A percentile compares a stretch with the other conserved stretches of the same genome.
Conservation (phyloP, 2,888 invertebrate genomes). For the Sipunculus nudus region DNA sequence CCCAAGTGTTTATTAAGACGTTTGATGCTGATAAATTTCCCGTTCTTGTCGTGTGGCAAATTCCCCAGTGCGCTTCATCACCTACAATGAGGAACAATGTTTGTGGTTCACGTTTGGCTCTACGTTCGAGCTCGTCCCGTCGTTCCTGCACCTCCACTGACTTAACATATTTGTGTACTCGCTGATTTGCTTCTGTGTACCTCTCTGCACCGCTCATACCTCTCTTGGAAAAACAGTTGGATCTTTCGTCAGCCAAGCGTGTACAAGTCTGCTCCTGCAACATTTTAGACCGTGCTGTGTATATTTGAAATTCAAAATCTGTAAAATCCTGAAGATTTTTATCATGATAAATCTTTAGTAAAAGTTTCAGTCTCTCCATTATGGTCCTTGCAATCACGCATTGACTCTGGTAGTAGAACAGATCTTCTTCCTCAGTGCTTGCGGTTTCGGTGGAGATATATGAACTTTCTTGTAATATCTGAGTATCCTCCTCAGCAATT, state of each 20-base stretch:
- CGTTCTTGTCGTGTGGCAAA: not conserved
- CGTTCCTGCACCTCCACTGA: not conserved
- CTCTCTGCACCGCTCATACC: too few relatives aligned
- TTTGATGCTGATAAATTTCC: too few relatives aligned
- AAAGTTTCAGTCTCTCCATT: conserved; percentile 3
- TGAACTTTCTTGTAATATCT: too few relatives aligned
- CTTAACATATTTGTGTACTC: not conserved
- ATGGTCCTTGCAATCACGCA: too few relatives aligned
- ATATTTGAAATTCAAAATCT: conserved; percentile 17
- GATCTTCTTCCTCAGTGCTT: too few relatives aligned
- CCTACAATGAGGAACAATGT: conserved; percentile 9
- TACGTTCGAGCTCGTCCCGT: not conserved
- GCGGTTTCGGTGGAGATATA: too few relatives aligned
- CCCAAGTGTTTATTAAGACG: conserved; percentile 7
- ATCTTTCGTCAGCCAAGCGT: conserved; percentile 3
- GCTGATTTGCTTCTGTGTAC: not conserved
- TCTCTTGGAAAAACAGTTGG: too few relatives aligned
- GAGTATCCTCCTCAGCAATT: too few relatives aligned
- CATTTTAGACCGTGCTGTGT: conserved; percentile 11
- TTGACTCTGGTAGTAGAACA: too few relatives aligned
- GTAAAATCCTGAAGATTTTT: not conserved
- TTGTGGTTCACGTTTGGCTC: not conserved
- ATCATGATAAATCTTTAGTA: conserved; percentile 1
- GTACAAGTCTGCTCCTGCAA: conserved; percentile 10
- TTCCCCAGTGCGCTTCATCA: conserved; percentile 16